Evolutionary conservation across 2,113 vertebrate species (phyloP), one percentile per base, ranked within the genome.

Genomic region (Meriones unguiculatus): DNA sequence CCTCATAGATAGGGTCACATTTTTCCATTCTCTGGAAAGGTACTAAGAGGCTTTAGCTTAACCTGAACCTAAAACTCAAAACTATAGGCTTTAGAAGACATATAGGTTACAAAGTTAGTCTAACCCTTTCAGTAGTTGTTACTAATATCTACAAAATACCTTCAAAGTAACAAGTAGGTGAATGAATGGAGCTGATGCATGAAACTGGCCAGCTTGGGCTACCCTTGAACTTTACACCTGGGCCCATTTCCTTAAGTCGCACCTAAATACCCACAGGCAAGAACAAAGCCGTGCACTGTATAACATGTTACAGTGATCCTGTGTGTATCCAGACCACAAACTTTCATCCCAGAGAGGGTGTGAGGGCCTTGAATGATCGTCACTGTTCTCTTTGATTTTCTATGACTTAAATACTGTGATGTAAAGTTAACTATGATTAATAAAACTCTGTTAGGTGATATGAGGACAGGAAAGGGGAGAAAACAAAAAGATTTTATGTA

Each of bases 381-480:
- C 50, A 46, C 32, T 87, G 54, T 89, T 95, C 72, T 91, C 59
- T 25, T 78, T 89, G 50, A 50, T 88, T 69, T 20, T 35, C 57
- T 88, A 1, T 87, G 91, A 95, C 41, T 89, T 95, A 91, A 91
- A 91, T 70, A 57, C 24, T 65, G 8, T 85, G 75, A 59, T 20
- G 0, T 91, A 72, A 93, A 96, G 6, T 89, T 93, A 90, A 82
- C 84, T 91, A 28, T 88, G 78, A 84, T 91, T 76, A 93, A 52
- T 57, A 35, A 1, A 96, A 35, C 22, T 89, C 57, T 89, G 18
- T 38, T 77, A 76, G 3, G 35, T 89, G 67, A 91, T 93, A 70
- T 35, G 5, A 72, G 20, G 11, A 91, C 87, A 69, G 62, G 46
- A 89, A 20, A 76, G 10, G 12, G 5, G 73, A 93, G 35, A 87